phyloP scores from a whole-genome alignment of 92 coral and sea anemone species.

The Umimayanthus kanabou region DNA sequence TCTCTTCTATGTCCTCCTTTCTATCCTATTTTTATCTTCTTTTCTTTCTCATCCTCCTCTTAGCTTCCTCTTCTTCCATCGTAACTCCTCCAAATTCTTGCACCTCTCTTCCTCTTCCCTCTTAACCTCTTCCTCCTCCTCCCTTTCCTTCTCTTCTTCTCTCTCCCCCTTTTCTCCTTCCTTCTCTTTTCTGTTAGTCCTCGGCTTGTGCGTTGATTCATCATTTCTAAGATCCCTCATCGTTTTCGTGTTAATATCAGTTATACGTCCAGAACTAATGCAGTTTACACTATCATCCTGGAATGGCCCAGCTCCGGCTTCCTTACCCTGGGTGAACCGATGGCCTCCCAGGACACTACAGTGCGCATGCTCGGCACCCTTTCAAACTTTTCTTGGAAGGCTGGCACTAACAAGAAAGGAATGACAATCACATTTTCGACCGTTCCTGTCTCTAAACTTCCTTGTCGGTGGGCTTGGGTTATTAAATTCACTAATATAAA shows the following conservation, averaged over 20 bases:
- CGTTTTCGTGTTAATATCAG: constrained; percentile 24
- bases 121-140: too few species aligned
- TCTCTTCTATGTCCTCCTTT: too few species aligned
- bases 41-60: not conserved
- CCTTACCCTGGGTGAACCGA: constrained; percentile 55
- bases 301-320: constrained; percentile 68
- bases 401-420: constrained; percentile 37
- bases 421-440: constrained; percentile 70
- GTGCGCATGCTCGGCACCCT: constrained; percentile 70
- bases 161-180: too few species aligned
- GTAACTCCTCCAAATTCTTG: too few species aligned
- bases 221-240: too few species aligned
- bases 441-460: constrained; percentile 65
- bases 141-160: too few species aligned
- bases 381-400: constrained; percentile 57
- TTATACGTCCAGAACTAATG: constrained; percentile 73
- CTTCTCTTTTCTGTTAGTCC: too few species aligned
- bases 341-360: constrained; percentile 42
- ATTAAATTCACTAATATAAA: constrained; percentile 58
- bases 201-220: too few species aligned
- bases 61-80: not conserved
- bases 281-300: constrained; percentile 76
- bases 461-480: constrained; percentile 90
- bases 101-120: too few species aligned
- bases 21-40: not conserved